These are phyloP conservation scores for Melanotaenia pygmaea DNA, from an alignment of 2,797 vertebrate genomes.

Conservation along the genomic window DNA sequence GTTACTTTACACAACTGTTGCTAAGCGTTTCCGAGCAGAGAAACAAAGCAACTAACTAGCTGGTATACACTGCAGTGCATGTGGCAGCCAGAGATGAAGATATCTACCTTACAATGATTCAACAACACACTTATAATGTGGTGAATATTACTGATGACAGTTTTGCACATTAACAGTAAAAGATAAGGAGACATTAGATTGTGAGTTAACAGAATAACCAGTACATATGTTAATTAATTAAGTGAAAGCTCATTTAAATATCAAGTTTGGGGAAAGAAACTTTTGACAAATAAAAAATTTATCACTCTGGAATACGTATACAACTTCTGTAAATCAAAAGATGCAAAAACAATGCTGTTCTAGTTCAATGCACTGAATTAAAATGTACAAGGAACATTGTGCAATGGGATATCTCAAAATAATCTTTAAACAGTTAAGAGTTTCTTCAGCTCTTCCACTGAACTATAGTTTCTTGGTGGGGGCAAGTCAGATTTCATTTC, in stretches of 20 bases:
- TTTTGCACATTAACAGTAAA: background rate
- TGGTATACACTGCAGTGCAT: background rate
- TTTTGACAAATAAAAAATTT: constrained; percentile 6
- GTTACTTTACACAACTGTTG: background rate
- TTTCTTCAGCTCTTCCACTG: constrained; percentile 17
- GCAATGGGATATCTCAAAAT: constrained; percentile 10
- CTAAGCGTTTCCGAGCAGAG: background rate
- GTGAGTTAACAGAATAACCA: too few species aligned
- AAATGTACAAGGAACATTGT: constrained; percentile 6
- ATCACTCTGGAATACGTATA: background rate
- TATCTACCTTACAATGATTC: background rate
- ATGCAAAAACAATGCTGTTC: constrained; percentile 7
- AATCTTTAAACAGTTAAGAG: constrained; percentile 27
- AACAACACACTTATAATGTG: background rate
- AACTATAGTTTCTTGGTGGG: constrained; percentile 22
- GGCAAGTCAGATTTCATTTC: constrained; percentile 38
- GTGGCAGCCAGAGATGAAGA: background rate
- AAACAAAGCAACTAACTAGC: background rate
- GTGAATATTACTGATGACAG: background rate
- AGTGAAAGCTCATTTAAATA: constrained; percentile 10
- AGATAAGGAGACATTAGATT: background rate
- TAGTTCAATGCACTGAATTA: constrained; percentile 7
- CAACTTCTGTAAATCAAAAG: constrained; percentile 15
- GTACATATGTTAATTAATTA: background rate
- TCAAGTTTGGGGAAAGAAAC: background rate